These are phyloP conservation scores for Squalus acanthias DNA, from an alignment of 2,797 vertebrate genomes.

Conservation along the genomic window DNA sequence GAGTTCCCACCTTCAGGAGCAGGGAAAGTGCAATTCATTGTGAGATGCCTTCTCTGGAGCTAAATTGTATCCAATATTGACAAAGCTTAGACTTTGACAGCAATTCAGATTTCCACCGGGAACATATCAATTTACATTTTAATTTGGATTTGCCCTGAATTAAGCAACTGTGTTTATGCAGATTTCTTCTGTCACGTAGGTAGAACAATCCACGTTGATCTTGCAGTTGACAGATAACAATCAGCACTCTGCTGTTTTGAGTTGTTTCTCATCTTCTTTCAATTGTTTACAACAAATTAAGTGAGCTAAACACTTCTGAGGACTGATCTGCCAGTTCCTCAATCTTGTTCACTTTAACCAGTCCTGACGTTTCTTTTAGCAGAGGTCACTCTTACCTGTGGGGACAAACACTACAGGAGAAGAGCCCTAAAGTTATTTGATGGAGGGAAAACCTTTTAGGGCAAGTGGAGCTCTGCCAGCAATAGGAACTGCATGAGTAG, in stretches of 20 bases:
- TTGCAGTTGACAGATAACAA: not conserved
- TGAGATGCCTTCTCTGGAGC: not conserved
- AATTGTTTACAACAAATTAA: not conserved
- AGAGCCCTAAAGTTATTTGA: not conserved
- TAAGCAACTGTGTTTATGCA: not conserved
- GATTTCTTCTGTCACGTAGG: not conserved
- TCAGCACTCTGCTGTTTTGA: not conserved
- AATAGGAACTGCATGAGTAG: not conserved
- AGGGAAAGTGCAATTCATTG: not conserved
- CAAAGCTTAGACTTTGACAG: not conserved
- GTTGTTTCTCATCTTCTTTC: not conserved
- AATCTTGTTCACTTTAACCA: not conserved
- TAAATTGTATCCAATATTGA: not conserved
- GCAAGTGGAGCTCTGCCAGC: not conserved
- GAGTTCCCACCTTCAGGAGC: not conserved
- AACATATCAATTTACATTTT: not conserved
- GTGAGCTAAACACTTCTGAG: not conserved
- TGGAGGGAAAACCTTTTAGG: not conserved
- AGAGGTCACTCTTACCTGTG: not conserved
- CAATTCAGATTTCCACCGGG: not conserved
- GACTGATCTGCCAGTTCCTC: not conserved
- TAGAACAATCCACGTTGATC: not conserved
- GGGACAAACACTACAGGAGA: not conserved
- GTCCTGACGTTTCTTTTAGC: not conserved
- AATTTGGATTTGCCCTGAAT: not conserved